Conservation (phyloP, 2,797 vertebrate species). For the Catostomus latipinnis region DNA sequence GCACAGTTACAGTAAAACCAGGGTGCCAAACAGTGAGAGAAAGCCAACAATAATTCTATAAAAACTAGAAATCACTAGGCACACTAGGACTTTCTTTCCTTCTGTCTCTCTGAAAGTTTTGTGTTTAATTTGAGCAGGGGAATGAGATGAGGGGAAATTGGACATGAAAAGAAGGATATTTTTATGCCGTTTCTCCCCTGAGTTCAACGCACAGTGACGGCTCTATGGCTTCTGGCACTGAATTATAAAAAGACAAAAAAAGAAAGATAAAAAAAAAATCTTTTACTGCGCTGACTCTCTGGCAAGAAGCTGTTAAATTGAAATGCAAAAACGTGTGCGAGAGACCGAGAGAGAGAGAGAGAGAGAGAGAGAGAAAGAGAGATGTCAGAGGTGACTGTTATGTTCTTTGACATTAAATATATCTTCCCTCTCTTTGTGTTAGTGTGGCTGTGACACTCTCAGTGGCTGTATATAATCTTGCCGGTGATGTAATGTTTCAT, state of each 20-base stretch:
- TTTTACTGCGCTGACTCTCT: constrained; percentile 25
- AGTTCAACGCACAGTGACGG: constrained; percentile 49
- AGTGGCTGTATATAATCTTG: constrained; percentile 9
- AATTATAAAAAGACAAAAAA: constrained; percentile 46
- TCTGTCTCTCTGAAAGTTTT: constrained; percentile 19
- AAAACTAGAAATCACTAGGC: constrained; percentile 19
- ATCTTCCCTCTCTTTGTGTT: constrained; percentile 16
- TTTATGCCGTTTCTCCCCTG: constrained; percentile 51
- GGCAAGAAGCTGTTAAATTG: constrained; percentile 27
- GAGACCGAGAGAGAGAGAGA: constrained; percentile 16
- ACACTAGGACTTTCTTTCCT: constrained; percentile 3
- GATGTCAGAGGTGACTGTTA: constrained; percentile 19
- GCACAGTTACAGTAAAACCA: constrained; percentile 11
- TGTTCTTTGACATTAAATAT: constrained; percentile 26
- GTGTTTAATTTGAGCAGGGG: constrained; percentile 39
- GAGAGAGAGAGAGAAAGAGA: background rate
- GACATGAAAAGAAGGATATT: constrained; percentile 56
- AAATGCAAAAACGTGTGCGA: constrained; percentile 22
- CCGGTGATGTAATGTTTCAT: constrained; percentile 7
- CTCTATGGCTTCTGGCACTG: constrained; percentile 32
- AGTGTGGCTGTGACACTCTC: background rate
- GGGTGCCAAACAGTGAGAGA: constrained; percentile 1
- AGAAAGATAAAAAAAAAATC: background rate
- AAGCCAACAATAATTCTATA: constrained; percentile 41
- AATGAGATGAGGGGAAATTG: constrained; percentile 45